A percentile compares a stretch with the other conserved stretches of the same genome.
These are phyloP conservation scores for Coremacera marginata DNA, from an alignment of 2,888 invertebrate genomes.

Conservation along the genomic window DNA sequence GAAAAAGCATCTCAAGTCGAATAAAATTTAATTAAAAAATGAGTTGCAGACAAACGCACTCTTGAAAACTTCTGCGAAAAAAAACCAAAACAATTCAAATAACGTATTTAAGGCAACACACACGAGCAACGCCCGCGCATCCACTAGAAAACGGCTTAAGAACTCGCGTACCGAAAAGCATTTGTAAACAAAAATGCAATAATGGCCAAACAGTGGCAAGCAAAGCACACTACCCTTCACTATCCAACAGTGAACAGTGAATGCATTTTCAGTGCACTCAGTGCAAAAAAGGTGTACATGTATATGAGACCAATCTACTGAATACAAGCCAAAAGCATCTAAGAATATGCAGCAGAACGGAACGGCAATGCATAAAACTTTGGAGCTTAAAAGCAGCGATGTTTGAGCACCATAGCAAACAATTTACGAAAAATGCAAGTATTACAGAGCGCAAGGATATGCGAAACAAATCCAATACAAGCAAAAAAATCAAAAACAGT, in stretches of 20 bases:
- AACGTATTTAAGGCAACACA: neutral
- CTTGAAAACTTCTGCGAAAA: slow-evolving; percentile 14
- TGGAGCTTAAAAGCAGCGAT: neutral
- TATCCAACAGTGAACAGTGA: slow-evolving; percentile 2
- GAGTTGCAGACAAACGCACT: slow-evolving; percentile 23
- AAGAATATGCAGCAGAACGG: neutral
- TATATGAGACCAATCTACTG: neutral
- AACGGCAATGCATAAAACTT: slow-evolving; percentile 17
- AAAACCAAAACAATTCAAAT: slow-evolving; percentile 24
- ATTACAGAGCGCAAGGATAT: neutral
- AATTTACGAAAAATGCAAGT: slow-evolving; percentile 14
- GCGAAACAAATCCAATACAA: neutral
- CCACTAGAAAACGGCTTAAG: neutral
- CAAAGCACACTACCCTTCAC: neutral
- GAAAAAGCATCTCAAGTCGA: neutral
- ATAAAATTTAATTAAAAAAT: slow-evolving; percentile 18
- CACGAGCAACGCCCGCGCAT: neutral
- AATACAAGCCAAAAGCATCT: neutral
- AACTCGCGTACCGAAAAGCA: slow-evolving; percentile 17
- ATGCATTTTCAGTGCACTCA: slow-evolving; percentile 28
- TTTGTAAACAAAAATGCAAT: slow-evolving; percentile 37
- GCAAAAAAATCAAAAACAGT: neutral
- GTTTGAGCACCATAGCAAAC: slow-evolving; percentile 14
- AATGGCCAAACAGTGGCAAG: slow-evolving; percentile 9
- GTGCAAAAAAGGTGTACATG: neutral